Evolutionary conservation across 2,797 vertebrate genomes (phyloP), one percentile per base, ranked within the genome.

Genomic region (Anas flavirostris): DNA sequence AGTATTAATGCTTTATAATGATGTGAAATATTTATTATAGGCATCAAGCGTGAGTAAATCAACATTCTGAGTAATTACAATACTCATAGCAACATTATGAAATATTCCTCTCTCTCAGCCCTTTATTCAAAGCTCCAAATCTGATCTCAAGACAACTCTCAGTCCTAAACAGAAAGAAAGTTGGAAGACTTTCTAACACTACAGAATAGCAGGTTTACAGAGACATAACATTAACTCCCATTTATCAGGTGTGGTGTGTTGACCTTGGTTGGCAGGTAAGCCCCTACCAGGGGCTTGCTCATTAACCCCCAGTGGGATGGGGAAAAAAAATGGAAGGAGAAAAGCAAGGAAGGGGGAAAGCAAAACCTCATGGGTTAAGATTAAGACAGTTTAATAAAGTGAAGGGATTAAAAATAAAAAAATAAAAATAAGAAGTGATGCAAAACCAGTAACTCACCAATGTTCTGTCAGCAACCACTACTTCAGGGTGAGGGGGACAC

Each of bases 1-100:
- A 87, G n/a, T 73, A 92, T 69, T 88, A 75, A 64, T 55, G 59
- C 56, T 91, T 79, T 39, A 90, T 90, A 96, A 94, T 72, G 82
- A 77, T 16, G 31, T 87, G 12, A 88, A 94, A 86, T 92, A 90
- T 88, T 94, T 86, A 95, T 85, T 80, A 76, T 6, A 67, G 12
- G 43, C 66, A 95, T 82, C 83, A 84, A 88, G n/a, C 5, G 9
- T 35, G 52, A 84, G 29, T 83, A 94, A 95, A 93, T 64, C 58
- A 86, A 90, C 73, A 86, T 64, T 75, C 16, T 77, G 64, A 78
- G 68, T 75, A 90, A 91, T 80, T 83, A 80, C 81, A 17, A 13
- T 10, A 73, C 78, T 86, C 94, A 62, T 25, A 88, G 79, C 29
- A 76, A 33, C 23, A 78, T 31, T 35, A 86, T 58, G 31, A 85